Base-by-base conservation (phyloP, 1,140 invertebrate species). In the Pseudomyrmex cubaensis region DNA sequence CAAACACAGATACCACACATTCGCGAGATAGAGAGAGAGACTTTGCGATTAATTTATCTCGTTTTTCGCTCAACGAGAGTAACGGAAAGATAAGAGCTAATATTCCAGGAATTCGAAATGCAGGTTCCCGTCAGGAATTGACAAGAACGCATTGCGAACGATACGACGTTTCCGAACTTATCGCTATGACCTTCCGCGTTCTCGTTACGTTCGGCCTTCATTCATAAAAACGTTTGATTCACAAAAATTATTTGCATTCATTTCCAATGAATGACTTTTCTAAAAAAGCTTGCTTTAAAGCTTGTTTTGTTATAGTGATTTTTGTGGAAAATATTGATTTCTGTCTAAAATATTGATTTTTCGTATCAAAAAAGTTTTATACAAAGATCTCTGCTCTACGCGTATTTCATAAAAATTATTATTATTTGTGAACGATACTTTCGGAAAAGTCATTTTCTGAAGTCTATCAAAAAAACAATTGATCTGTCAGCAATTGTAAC, bases 141-240 rank as follows among this genome's bases (percentile, higher is more conserved):
- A 2, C 15, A 22, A 50, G 52, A 69, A 35, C 8, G 35, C 35
- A 10, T 10, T 8, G 22, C 12, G 56, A 13, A 61, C 13, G 70
- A 83, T 85, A 69, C 62, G 20, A 35, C 5, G 7, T 35, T 59
- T 48, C 48, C 52, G 8, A 25, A 84, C 56, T 85, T 84, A 70
- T 83, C 73, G 12, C 50, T 8, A 7, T 20, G 70, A 54, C 72
- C 64, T 83, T 64, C 64, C 48, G 22, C 52, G 3, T 57, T 15
- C 56, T 44, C 70, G 83, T 48, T 63, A 15, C 63, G 17, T 50
- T 70, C 3, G 63, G n/a, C 48, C n/a, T 83, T 76, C 83, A 85
- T 85, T 83, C 67, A 70, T 59, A 9, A n/a, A 48, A 48, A 35
- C 22, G 44, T 48, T 35, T 48, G 54, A 78, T 78, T 78, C 52